Conservation (phyloP, 2,113 vertebrate species). For the Nasalis larvatus region DNA sequence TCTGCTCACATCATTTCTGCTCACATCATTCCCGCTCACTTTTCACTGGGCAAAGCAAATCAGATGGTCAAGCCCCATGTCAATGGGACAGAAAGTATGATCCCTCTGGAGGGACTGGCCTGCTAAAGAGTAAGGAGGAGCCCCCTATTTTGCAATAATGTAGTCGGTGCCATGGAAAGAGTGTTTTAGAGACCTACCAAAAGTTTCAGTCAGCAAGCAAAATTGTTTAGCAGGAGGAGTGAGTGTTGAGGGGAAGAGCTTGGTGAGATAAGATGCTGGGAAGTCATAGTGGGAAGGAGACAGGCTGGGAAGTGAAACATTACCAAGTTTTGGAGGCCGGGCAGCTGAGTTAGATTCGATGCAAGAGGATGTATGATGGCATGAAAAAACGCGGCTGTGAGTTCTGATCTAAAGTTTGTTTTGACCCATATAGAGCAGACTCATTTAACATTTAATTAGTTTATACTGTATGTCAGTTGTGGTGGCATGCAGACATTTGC, state of each 20-base stretch:
- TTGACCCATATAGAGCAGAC: neutral
- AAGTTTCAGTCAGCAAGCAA: neutral
- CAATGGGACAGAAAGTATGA: neutral
- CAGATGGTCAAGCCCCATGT: neutral
- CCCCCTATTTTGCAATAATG: neutral
- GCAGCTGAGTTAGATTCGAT: neutral
- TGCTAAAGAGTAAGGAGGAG: neutral
- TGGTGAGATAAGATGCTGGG: neutral
- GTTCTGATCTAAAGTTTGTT: neutral
- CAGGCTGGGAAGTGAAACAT: neutral
- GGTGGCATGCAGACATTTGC: neutral
- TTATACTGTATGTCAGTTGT: neutral
- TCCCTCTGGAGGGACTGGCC: neutral
- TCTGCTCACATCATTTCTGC: neutral
- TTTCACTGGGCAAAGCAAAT: neutral
- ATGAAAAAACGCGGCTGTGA: neutral
- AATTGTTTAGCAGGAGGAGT: neutral
- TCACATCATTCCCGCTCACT: too few species aligned
- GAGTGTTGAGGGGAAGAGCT: neutral
- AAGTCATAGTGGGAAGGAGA: neutral
- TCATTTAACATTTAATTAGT: neutral
- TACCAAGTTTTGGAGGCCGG: neutral
- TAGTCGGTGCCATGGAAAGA: rapidly evolving
- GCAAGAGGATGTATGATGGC: neutral
- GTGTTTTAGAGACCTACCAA: neutral